Evolutionary conservation across 2,797 vertebrate genomes (phyloP), one percentile per base, ranked within the genome.

Genomic region (Pyrocephalus nanus): DNA sequence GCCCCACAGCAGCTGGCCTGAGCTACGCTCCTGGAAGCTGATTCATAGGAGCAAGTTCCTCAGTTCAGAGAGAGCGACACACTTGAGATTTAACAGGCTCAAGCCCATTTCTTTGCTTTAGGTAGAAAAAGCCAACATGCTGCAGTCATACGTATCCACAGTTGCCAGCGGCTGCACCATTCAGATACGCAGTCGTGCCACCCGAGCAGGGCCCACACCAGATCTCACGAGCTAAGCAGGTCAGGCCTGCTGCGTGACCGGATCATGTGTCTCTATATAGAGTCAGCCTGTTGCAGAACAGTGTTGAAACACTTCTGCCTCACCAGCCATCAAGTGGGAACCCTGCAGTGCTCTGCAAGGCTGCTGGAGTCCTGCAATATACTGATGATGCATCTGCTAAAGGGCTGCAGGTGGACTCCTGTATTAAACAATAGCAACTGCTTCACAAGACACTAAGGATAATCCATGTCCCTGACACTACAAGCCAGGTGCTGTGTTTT

Each of bases 221-320:
- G 38, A 70, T 48, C 75, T 73, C 90, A 65, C 86, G 71, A 19
- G 92, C 88, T 86, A 71, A 92, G 90, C 95, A 95, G 92, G 95
- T 96, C 94, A 76, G 91, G 77, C 93, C 88, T 92, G 95, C 95
- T 96, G 65, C 0, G 7, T 82, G 80, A 70, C 71, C 80, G 55
- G 22, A 70, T 90, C 88, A 57, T 2, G 43, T 45, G 62, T 66
- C 54, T 45, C 47, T n/a, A 2, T n/a, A 2, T 1, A 40, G 47
- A 85, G 70, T 14, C 74, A 53, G 47, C 0, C 23, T 20, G 32
- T 34, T 92, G 85, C 79, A 66, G 85, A 75, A 36, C 13, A 48
- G 64, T 42, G 81, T 15, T 86, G 85, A 67, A 88, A 94, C 71
- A 43, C 53, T 60, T 74, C 57, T 88, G 84, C 78, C 45, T 74